A percentile compares a stretch with the other conserved stretches of the same genome.
phyloP scores from a whole-genome alignment of 1,140 invertebrate species.

The Saxidomus purpurata region DNA sequence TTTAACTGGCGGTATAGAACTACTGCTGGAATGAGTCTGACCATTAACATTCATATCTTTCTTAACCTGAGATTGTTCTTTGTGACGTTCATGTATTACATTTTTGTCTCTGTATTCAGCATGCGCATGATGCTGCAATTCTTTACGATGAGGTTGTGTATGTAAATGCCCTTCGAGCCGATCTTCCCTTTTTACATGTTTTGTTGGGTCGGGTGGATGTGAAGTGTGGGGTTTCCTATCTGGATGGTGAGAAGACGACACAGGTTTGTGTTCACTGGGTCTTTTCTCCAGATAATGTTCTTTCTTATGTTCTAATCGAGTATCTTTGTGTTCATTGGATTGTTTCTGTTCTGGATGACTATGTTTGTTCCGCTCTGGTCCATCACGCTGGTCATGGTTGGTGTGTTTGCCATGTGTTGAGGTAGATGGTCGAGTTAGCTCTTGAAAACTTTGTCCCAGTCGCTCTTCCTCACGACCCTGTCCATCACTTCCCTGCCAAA shows the following conservation, averaged over 20 bases:
- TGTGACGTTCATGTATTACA: neutral
- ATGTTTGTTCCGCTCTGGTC: conserved; percentile 21
- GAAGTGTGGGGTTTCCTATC: neutral
- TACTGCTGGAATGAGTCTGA: conserved; percentile 1
- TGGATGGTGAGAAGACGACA: conserved; percentile 4
- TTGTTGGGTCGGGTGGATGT: conserved; percentile 2
- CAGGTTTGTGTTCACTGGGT: neutral
- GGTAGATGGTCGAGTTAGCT: conserved; percentile 20
- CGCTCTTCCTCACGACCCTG: conserved; percentile 26
- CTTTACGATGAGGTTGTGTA: conserved; percentile 22
- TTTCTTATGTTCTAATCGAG: neutral
- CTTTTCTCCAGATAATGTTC: neutral
- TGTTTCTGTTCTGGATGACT: conserved; percentile 19
- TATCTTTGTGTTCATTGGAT: conserved; percentile 18
- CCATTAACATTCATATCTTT: conserved; percentile 39
- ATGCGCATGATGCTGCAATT: neutral
- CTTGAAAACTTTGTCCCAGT: neutral
- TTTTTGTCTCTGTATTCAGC: conserved; percentile 10
- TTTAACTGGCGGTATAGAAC: neutral
- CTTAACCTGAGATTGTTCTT: conserved; percentile 15
- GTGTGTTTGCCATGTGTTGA: conserved; percentile 41
- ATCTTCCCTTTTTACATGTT: conserved; percentile 22
- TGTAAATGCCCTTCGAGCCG: neutral
- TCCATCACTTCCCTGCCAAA: conserved; percentile 6
- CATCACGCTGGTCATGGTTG: conserved; percentile 50